Conservation (phyloP, 2,797 vertebrate species). For the Bryconaethiops microstoma region DNA sequence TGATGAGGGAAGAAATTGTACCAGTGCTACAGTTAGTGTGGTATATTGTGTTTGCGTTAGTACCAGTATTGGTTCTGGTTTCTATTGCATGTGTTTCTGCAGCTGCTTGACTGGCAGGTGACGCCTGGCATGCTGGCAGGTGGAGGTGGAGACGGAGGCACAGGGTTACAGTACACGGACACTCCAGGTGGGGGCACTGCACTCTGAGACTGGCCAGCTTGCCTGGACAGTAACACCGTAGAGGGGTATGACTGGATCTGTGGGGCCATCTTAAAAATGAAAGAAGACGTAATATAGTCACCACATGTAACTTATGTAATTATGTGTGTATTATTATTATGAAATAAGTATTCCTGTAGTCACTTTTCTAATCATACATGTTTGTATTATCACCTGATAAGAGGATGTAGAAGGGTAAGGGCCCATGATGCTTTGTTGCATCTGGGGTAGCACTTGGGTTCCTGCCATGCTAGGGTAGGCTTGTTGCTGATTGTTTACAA, state of each 20-base stretch:
- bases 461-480: conserved; percentile 82
- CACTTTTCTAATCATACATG: neutral
- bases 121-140: conserved; percentile 31
- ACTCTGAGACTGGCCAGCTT: conserved; percentile 79
- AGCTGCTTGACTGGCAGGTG: conserved; percentile 50
- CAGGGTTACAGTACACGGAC: conserved; percentile 89
- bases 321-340: neutral
- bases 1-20: neutral
- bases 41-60: conserved; percentile 23
- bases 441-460: conserved; percentile 83
- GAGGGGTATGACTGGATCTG: conserved; percentile 68
- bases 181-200: conserved; percentile 78
- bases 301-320: neutral
- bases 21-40: conserved; percentile 1
- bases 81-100: conserved; percentile 52
- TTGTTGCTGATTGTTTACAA: conserved; percentile 81
- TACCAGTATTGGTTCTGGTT: conserved; percentile 58
- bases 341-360: conserved; percentile 68
- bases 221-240: conserved; percentile 79
- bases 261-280: conserved; percentile 75
- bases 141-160: conserved; percentile 80
- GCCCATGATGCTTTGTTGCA: conserved; percentile 86
- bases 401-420: conserved; percentile 86
- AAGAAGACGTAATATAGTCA: neutral
- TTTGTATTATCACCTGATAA: conserved; percentile 76